phyloP scores from a whole-genome alignment of 1,140 invertebrate genomes.

The Venustaconcha ellipsiformis region DNA sequence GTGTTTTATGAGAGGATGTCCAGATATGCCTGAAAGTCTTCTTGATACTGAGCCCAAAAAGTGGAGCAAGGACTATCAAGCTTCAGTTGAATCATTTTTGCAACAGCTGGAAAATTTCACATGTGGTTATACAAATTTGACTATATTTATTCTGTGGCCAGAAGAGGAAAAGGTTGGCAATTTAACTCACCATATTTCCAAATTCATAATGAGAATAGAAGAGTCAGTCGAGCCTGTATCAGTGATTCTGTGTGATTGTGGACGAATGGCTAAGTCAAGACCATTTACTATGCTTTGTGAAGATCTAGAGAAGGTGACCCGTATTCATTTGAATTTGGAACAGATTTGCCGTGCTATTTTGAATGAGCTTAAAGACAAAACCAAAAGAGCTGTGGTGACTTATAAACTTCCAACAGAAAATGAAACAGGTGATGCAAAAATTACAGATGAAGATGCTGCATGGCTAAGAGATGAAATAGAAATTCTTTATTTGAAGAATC shows the following conservation, averaged over 20 bases:
- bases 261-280: not conserved
- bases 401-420: conserved; percentile 30
- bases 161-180: not conserved
- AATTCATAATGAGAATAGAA: conserved; percentile 19
- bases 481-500: conserved; percentile 30
- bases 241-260: conserved; percentile 3
- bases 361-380: not conserved
- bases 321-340: conserved; percentile 1
- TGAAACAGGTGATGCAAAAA: conserved; percentile 3
- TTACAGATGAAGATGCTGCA: conserved; percentile 20
- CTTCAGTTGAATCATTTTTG: conserved; percentile 21
- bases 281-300: conserved; percentile 3
- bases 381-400: not conserved
- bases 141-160: conserved; percentile 24
- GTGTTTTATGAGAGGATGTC: conserved; percentile 34
- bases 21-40: conserved; percentile 27
- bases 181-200: conserved; percentile 8
- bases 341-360: not conserved
- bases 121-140: conserved; percentile 25
- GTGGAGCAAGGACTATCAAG: conserved; percentile 20
- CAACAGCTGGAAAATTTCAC: conserved; percentile 13
- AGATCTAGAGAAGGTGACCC: not conserved
- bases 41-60: conserved; percentile 5
- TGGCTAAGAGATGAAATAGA: conserved; percentile 35
- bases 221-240: conserved; percentile 8